Evolutionary conservation across 2,888 invertebrate species (phyloP).

Genomic region (Branchellion lobata): DNA sequence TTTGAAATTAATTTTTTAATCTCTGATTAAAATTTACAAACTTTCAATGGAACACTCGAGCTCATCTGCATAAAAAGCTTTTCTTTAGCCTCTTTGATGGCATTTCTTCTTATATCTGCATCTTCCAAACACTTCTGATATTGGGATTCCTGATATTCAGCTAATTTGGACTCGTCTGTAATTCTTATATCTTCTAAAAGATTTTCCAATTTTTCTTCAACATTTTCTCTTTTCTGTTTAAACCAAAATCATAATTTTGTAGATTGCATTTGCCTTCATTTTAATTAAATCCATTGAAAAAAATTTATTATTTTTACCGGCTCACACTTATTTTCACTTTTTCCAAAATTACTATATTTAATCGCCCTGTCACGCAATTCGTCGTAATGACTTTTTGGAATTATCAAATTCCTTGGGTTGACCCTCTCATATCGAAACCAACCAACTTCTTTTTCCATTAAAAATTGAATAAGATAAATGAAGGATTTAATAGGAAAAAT

Average conservation of each 20-base stretch:
- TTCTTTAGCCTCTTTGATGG: conserved; percentile 23
- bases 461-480: not conserved
- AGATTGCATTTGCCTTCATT: not conserved
- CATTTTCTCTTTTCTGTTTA: not conserved
- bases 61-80: not conserved
- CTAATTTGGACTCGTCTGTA: not conserved
- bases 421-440: conserved; percentile 17
- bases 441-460: conserved; percentile 21
- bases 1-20: not conserved
- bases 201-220: not conserved
- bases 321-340: too few species aligned
- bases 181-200: not conserved
- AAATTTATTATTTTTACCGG: too few species aligned
- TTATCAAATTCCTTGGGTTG: conserved; percentile 26
- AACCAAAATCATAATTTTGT: not conserved
- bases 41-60: not conserved
- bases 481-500: too few species aligned
- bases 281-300: not conserved
- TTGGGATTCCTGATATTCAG: not conserved
- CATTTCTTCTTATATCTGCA: conserved; percentile 4
- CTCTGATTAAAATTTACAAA: too few species aligned
- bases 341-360: not conserved
- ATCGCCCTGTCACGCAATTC: conserved; percentile 15
- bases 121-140: conserved; percentile 12
- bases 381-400: not conserved